Evolutionary conservation across 92 coral and sea anemone genomes (phyloP).

Genomic region (Anthopleura xanthogrammica): DNA sequence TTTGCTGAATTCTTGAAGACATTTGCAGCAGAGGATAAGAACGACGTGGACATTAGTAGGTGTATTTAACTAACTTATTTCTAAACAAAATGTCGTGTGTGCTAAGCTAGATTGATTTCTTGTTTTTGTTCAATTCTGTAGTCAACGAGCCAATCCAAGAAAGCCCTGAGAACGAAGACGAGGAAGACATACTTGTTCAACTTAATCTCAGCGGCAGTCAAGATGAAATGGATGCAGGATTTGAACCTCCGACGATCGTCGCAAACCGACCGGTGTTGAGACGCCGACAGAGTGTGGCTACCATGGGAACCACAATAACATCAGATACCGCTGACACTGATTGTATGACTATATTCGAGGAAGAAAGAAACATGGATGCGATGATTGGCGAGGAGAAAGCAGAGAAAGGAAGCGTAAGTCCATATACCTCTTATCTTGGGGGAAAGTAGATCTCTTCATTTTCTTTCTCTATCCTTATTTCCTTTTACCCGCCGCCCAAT

Average conservation of each 20-base stretch:
- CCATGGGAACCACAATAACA: constrained; percentile 61
- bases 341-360: constrained; percentile 64
- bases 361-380: constrained; percentile 61
- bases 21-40: constrained; percentile 76
- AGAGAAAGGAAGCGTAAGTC: constrained; percentile 82
- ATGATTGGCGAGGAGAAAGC: constrained; percentile 85
- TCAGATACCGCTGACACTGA: constrained; percentile 79
- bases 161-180: constrained; percentile 40
- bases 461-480: too few relatives aligned
- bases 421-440: too few relatives aligned
- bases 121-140: not conserved
- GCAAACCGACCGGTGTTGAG: constrained; percentile 32
- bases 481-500: too few relatives aligned
- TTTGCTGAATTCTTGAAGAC: constrained; percentile 95
- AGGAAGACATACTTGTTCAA: constrained; percentile 38
- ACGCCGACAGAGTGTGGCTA: constrained; percentile 56
- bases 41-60: constrained; percentile 16
- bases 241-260: constrained; percentile 16
- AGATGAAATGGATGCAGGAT: constrained; percentile 35
- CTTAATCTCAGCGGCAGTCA: constrained; percentile 19
- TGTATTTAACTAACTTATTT: not conserved
- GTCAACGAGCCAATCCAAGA: constrained; percentile 21
- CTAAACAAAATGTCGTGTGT: too few relatives aligned
- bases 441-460: too few relatives aligned
- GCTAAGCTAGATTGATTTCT: not conserved